Conservation (phyloP, 2,113 vertebrate species). For the Tilapia sparmanii region DNA sequence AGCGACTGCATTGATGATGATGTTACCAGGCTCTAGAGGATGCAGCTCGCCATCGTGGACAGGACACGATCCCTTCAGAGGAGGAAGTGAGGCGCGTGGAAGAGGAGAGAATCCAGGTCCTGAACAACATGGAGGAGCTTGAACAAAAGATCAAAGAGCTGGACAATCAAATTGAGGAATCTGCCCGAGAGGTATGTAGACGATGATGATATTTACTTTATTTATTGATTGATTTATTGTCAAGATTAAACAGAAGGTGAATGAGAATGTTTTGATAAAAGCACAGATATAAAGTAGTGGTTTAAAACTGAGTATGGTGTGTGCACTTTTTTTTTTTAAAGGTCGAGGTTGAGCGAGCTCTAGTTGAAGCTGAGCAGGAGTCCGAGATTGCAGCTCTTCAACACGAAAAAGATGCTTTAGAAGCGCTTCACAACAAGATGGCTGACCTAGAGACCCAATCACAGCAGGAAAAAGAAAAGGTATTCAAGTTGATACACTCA, state of each 20-base stretch:
- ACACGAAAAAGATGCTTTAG: slow-evolving; percentile 87
- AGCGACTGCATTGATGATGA: neutral
- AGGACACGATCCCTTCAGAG: slow-evolving; percentile 66
- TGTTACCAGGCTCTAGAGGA: slow-evolving; percentile 72
- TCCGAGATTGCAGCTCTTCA: slow-evolving; percentile 85
- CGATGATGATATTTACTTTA: neutral
- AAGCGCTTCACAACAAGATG: slow-evolving; percentile 86
- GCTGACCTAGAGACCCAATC: slow-evolving; percentile 83
- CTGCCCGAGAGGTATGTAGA: slow-evolving; percentile 81
- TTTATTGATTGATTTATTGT: neutral
- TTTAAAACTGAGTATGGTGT: neutral
- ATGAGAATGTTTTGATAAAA: neutral
- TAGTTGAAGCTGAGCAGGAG: slow-evolving; percentile 92
- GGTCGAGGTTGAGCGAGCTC: slow-evolving; percentile 92
- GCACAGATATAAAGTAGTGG: neutral
- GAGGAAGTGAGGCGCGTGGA: slow-evolving; percentile 81
- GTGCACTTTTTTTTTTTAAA: neutral
- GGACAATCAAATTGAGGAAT: slow-evolving; percentile 95
- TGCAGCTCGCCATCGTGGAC: slow-evolving; percentile 26
- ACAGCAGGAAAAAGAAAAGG: slow-evolving; percentile 89
- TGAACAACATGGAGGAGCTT: slow-evolving; percentile 91
- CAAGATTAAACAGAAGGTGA: neutral
- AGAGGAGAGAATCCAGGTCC: slow-evolving; percentile 81
- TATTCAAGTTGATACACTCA: slow-evolving; percentile 43
- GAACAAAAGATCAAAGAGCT: slow-evolving; percentile 95